Evolutionary conservation across 2,113 vertebrate species (phyloP), one percentile per base, ranked within the genome.

Genomic region (Pleuronectes platessa): DNA sequence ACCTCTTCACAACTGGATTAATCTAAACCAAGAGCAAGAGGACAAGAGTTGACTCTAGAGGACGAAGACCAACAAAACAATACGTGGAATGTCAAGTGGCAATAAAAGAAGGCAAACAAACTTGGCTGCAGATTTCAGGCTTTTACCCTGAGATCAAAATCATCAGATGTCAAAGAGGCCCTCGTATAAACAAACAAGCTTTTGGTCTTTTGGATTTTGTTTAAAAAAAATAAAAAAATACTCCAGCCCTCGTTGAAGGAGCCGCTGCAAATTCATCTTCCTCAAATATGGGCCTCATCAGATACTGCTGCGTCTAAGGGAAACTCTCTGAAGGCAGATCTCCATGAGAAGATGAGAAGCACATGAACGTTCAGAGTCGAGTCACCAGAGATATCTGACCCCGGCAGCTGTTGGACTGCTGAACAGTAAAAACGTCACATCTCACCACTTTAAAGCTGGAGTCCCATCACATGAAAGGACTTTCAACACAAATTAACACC

Each of bases 61-160:
- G 61, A 67, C 60, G 66, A 72, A 54, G 21, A 51, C 27, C n/a
- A 2, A 40, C 60, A 63, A 61, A 63, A 77, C 49, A 67, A 76
- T 74, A 11, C 23, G 54, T 23, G 71, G 73, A 81, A 84, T 76
- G 76, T 63, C 47, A 51, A 67, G 62, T 60, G 31, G 65, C 35
- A 49, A 23, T 17, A 10, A 64, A 1, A 47, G 5, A 73, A 85
- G 86, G 5, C 56, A 82, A 61, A n/a, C 35, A 37, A 37, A 37
- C 35, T 10, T 37, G 9, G 35, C 35, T 37, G 35, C 35, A 37
- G 35, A 35, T 37, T 37, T 9, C 2, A 10, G 35, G 35, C 51
- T 55, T 74, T 61, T 64, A 68, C 70, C 20, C 64, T 27, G 13
- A 82, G 74, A 90, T 89, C 68, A 27, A 63, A 75, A 84, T 79